Percentiles rank a stretch among this genome's conserved stretches.
phyloP scores from a whole-genome alignment of 2,888 invertebrate species.

The Patella ulyssiponensis region DNA sequence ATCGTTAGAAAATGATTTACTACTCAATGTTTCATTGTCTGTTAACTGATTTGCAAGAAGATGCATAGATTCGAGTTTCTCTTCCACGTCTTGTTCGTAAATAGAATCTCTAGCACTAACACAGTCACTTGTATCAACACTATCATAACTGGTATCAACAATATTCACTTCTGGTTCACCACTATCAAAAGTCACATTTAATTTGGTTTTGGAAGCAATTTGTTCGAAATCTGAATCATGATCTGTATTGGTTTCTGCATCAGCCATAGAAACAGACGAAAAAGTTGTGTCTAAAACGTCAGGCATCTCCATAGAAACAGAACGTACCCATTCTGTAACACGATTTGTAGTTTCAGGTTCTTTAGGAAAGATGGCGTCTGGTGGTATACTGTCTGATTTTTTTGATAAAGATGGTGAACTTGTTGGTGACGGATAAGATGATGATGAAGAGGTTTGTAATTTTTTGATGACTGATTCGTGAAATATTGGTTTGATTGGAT shows the following conservation, averaged over 20 bases:
- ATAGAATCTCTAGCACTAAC: conserved; percentile 59
- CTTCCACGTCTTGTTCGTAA: conserved; percentile 69
- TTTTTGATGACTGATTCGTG: conserved; percentile 31
- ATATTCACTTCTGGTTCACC: conserved; percentile 19
- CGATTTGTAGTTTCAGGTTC: conserved; percentile 57
- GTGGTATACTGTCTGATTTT: conserved; percentile 40
- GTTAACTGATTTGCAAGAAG: conserved; percentile 43
- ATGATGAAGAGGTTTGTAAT: conserved; percentile 39
- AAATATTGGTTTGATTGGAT: neutral
- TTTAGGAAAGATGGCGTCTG: conserved; percentile 51
- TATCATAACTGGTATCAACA: conserved; percentile 58
- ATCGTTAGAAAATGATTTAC: conserved; percentile 56
- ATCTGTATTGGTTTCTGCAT: conserved; percentile 48
- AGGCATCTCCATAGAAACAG: conserved; percentile 50
- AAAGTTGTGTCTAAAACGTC: neutral
- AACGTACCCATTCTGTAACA: conserved; percentile 69
- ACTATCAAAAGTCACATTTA: conserved; percentile 21
- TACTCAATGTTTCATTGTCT: conserved; percentile 66
- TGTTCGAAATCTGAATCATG: conserved; percentile 48
- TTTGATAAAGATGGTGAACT: conserved; percentile 51
- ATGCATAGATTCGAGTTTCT: conserved; percentile 58
- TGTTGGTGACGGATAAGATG: conserved; percentile 58
- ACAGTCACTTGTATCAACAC: conserved; percentile 48
- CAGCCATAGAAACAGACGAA: conserved; percentile 33
- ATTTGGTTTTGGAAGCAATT: conserved; percentile 36